Base-by-base conservation (phyloP, 2,888 invertebrate genomes). In the Galerucella pusilla region DNA sequence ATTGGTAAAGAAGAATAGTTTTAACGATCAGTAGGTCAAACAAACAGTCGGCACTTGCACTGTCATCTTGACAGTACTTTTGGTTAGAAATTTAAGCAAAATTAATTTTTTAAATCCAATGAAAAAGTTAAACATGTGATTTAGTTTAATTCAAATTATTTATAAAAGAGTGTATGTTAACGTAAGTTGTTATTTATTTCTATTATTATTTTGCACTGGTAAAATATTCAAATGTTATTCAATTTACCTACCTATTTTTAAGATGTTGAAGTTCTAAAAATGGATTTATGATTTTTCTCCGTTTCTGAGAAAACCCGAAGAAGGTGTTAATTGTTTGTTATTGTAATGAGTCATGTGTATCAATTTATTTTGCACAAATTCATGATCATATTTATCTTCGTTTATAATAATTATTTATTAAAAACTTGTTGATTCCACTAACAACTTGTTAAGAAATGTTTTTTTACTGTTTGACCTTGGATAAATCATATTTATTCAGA, bases 221-320 rank as follows among this genome's bases (percentile, higher is more conserved):
- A 52, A 52, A 52, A n/a, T 2, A 2, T 49, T 49, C 1, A 20
- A 10, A 20, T 2, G 16, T 57, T 57, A 57, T 14, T 54, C 52
- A 11, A 52, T 12, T n/a, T n/a, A 16, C 57, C 57, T n/a, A n/a
- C 57, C 57, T 57, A 57, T 57, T 57, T 57, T 57, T 57, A 57
- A 20, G 2, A 16, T 57, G 20, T 20, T 16, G 20, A 16, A 20
- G 16, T 57, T 57, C 57, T 57, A 57, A 16, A 57, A 57, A 57
- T 57, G 57, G 57, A 57, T 20, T 20, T 42, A 42, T 57, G 10
- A 16, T 16, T n/a, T 16, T 57, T 57, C 6, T 20, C 10, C 3
- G 20, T 9, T 57, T 57, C 20, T 11, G 20, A 57, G 16, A 57
- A 57, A 57, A 57, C 10, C 57, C 10, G 9, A 57, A 20, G 9